Evolutionary conservation across 2,888 invertebrate genomes (phyloP).

Genomic region (Muschampia plurimacula): DNA sequence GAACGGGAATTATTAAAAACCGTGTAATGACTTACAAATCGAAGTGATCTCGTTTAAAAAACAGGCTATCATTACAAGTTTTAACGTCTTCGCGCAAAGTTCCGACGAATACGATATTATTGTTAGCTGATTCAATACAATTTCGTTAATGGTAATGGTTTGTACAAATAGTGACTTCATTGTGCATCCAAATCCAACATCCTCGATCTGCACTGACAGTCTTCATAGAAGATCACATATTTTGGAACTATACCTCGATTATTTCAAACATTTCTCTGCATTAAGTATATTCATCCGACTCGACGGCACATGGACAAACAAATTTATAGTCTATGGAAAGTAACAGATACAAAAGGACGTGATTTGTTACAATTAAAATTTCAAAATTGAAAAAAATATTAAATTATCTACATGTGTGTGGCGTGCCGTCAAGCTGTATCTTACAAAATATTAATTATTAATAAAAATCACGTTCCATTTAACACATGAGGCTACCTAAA

Average conservation of each 20-base stretch:
- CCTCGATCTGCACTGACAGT: slow-evolving; percentile 65
- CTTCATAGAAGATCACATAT: slow-evolving; percentile 75
- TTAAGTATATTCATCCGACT: slow-evolving; percentile 41
- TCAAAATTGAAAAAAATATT: background rate
- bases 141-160: slow-evolving; percentile 55
- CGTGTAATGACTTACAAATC: no score
- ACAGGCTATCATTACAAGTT: no score
- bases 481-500: slow-evolving; percentile 67
- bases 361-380: slow-evolving; percentile 16
- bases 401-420: slow-evolving; percentile 4
- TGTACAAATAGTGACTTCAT: slow-evolving; percentile 84
- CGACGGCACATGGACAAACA: slow-evolving; percentile 29
- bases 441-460: slow-evolving; percentile 35
- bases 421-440: slow-evolving; percentile 34
- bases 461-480: slow-evolving; percentile 44
- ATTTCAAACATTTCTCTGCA: slow-evolving; percentile 35
- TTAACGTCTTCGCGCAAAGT: background rate
- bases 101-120: background rate
- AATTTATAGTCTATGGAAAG: slow-evolving; percentile 9
- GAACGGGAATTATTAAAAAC: no score
- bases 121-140: slow-evolving; percentile 1
- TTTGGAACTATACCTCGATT: slow-evolving; percentile 57
- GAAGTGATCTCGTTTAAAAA: no score
- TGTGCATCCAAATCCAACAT: slow-evolving; percentile 71
- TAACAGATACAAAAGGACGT: background rate